Base-by-base conservation (phyloP, 1,140 invertebrate genomes). In the Drosophila tropicalis region DNA sequence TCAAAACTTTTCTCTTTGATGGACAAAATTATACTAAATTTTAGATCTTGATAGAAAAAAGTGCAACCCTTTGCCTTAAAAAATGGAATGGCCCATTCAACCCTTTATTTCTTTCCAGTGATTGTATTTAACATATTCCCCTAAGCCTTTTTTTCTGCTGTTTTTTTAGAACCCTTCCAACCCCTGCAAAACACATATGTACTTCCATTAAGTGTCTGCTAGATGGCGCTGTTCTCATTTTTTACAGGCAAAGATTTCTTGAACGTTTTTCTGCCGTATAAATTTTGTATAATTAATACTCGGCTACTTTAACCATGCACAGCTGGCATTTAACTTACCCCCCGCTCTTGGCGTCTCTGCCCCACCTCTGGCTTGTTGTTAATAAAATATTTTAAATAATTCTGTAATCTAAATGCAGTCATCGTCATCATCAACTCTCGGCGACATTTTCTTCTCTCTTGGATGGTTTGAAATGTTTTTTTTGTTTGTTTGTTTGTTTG, bases 361-460 rank as follows among this genome's bases (percentile, higher is more conserved):
- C 5, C 15, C 15, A 6, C 15, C 6, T 19, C 44, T 47, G 17
- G 7, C 29, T 34, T 64, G 69, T 76, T 65, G 89, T 89, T 89
- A 89, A 89, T 89, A 78, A 89, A 89, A 89, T 89, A 89, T 90
- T 89, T 89, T 89, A 89, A 89, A 89, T 89, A 89, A 89, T 89
- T 89, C 84, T 70, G 84, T 89, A 84, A 89, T 89, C 84, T 89
- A 89, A 89, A 89, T 89, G 84, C 84, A 89, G 80, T 84, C 84
- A 84, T 83, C 84, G 84, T 87, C 84, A 73, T 69, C 76, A 51
- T 69, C 76, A 51, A 51, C 44, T 51, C 44, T 61, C 67, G 74
- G 68, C 78, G 57, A 81, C 70, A 64, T 68, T 74, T 81, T 75
- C 69, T 73, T 57, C 56, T 61, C 12, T 62, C 19, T 63, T 41